Base-by-base conservation (phyloP, 2,888 invertebrate species). In the Drosophila tripunctata region DNA sequence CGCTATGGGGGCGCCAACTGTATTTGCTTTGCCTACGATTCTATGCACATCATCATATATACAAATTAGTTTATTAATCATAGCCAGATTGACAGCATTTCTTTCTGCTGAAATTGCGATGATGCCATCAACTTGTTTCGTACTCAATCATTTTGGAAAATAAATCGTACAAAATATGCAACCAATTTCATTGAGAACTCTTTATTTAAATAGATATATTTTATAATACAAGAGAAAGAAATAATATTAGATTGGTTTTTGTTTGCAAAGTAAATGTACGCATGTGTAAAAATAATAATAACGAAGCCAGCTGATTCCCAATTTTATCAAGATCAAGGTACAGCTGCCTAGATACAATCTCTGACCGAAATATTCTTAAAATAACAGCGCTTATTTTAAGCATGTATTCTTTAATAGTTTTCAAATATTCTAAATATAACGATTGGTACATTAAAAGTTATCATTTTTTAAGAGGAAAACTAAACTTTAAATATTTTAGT, bases 61-160 rank as follows among this genome's bases (percentile, higher is more conserved):
- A 5, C 27, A 19, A 1, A 36, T 38, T 30, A 21, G 15, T 24
- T 38, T 38, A 21, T 21, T 51, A 40, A 51, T 51, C 51, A 40
- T 40, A 3, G 30, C 27, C 38, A 30, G 17, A 36, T 36, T 50
- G 36, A 17, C 36, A 48, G 35, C 22, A 36, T 24, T 48, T 36
- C 14, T n/a, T n/a, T n/a, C 27, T 24, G 12, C 35, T 27, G 17
- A 36, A 24, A 24, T 36, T 14, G 44, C 33, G 72, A 77, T 72
- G 72, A 72, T 72, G 72, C 60, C 52, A 72, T 60, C 40, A 56
- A 60, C 44, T 60, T 55, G 48, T 43, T 44, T 40, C 10, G n/a
- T 43, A 48, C 47, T 47, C 27, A 52, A 27, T 24, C n/a, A 24
- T 45, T 33, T 62, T 50, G 1, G 31, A 15, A 38, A 63, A 63